Evolutionary conservation across 2,888 invertebrate genomes (phyloP).

Genomic region (Melieria picta): DNA sequence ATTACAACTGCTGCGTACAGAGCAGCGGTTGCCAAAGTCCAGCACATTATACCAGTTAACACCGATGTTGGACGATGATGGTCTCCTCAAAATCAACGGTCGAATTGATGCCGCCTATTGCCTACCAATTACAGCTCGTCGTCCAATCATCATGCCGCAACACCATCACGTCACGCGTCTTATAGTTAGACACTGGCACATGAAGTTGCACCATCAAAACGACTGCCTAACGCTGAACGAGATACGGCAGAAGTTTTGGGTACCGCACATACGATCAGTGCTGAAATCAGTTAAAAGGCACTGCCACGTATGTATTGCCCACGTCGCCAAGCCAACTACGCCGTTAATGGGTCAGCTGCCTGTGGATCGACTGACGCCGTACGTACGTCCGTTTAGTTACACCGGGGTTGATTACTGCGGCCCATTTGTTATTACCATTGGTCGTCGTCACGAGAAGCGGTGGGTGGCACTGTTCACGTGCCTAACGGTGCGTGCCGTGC

Average conservation of each 20-base stretch:
- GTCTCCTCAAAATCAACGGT: no score
- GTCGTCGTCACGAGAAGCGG: constrained; percentile 39
- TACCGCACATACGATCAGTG: not conserved
- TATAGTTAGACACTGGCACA: no score
- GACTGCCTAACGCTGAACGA: no score
- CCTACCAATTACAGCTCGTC: no score
- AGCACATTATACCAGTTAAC: no score
- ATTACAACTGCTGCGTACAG: no score
- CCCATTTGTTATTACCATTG: constrained; percentile 34
- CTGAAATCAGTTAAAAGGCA: not conserved
- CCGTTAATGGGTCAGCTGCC: constrained; percentile 46
- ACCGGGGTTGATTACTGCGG: constrained; percentile 45
- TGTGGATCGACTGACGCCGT: constrained; percentile 38
- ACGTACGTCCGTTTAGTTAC: constrained; percentile 39
- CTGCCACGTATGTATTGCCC: constrained; percentile 18
- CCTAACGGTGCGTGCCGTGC: constrained; percentile 26
- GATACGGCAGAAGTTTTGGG: constrained; percentile 5
- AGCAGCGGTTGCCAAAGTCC: no score
- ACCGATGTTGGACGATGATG: no score
- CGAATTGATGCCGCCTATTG: no score
- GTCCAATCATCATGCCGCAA: no score
- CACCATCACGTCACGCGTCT: no score
- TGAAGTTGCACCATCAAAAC: no score
- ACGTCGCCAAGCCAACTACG: constrained; percentile 27
- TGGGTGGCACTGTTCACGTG: constrained; percentile 38